phyloP scores from a whole-genome alignment of 2,113 vertebrate genomes.

The Campylorhamphus procurvoides region DNA sequence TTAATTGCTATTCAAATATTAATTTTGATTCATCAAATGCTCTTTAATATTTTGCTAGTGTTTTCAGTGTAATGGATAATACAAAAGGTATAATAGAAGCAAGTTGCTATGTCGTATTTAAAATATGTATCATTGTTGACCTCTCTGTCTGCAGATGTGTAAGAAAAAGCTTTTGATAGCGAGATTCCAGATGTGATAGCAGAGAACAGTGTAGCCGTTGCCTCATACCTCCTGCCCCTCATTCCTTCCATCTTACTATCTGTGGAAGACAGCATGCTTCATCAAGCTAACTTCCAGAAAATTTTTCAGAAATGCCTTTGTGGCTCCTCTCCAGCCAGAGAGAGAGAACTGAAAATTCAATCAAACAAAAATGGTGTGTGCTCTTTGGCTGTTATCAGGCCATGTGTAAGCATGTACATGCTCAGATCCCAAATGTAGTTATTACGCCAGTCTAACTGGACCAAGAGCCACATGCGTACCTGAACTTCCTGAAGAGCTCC shows the following conservation, averaged over 20 bases:
- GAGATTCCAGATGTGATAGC: background rate
- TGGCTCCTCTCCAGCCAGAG: background rate
- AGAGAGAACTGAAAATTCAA: background rate
- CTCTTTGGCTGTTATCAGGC: background rate
- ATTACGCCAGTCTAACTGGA: background rate
- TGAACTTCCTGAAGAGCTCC: background rate
- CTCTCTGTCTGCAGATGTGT: background rate
- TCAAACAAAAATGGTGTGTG: background rate
- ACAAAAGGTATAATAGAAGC: background rate
- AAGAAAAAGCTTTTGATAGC: background rate
- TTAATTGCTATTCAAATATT: background rate
- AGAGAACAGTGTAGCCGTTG: background rate
- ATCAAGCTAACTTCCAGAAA: background rate
- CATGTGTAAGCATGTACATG: background rate
- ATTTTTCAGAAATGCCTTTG: background rate
- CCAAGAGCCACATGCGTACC: background rate
- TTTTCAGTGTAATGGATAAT: background rate
- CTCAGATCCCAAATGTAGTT: background rate
- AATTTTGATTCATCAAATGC: background rate
- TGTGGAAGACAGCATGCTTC: background rate
- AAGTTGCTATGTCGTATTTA: background rate
- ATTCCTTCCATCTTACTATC: background rate
- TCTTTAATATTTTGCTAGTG: background rate
- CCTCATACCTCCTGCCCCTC: accelerated
- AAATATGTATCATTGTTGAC: background rate